Conservation (phyloP, 2,113 vertebrate species). For the Chlorocebus sabaeus region DNA sequence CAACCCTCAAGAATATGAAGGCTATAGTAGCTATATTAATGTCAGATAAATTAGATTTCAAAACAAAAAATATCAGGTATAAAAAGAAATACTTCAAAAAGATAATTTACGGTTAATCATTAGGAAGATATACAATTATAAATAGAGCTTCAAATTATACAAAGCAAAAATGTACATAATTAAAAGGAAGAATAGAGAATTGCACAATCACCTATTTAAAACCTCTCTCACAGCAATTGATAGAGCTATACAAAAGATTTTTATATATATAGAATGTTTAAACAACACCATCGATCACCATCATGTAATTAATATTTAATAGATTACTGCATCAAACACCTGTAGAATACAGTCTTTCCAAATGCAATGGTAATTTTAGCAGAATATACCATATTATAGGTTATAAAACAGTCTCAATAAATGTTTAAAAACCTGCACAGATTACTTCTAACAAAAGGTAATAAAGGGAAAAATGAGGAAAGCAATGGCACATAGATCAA, state of each 20-base stretch:
- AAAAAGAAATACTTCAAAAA: not conserved
- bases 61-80: not conserved
- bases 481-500: not conserved
- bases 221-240: not conserved
- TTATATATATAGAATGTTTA: not conserved
- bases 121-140: not conserved
- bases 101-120: not conserved
- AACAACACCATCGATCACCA: not conserved
- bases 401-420: not conserved
- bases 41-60: not conserved
- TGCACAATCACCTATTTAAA: not conserved
- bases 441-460: not conserved
- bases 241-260: not conserved
- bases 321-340: not conserved
- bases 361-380: not conserved
- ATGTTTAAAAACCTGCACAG: not conserved
- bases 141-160: not conserved
- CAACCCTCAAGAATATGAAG: not conserved
- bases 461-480: not conserved
- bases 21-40: not conserved
- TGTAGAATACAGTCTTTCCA: not conserved
- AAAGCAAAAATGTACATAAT: not conserved
- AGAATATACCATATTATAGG: not conserved
- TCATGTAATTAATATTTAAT: conserved; percentile 35
- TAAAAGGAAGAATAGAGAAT: not conserved